These are phyloP conservation scores for Dorcus parallelipipedus DNA, from an alignment of 2,888 invertebrate species.

Conservation along the genomic window DNA sequence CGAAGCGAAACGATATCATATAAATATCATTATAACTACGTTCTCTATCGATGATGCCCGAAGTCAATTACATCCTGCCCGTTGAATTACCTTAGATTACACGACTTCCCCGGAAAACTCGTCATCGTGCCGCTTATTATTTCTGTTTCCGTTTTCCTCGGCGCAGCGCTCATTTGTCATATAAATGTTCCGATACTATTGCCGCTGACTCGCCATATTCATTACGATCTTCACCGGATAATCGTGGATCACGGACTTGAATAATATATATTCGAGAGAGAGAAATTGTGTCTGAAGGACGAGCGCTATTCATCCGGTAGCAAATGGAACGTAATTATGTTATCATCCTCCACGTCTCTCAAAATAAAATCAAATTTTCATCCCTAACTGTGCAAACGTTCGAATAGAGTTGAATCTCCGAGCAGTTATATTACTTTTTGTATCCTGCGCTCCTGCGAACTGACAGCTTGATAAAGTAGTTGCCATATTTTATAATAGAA, in stretches of 20 bases:
- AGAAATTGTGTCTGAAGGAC: slow-evolving; percentile 7
- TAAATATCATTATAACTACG: slow-evolving; percentile 32
- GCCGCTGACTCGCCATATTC: slow-evolving; percentile 1
- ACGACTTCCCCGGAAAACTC: slow-evolving; percentile 29
- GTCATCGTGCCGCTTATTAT: slow-evolving; percentile 34
- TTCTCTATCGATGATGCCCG: slow-evolving; percentile 4
- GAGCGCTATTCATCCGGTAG: slow-evolving; percentile 23
- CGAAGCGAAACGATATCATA: slow-evolving; percentile 21
- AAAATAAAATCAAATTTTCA: slow-evolving; percentile 29
- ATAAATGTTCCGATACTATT: slow-evolving; percentile 20
- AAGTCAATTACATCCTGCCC: background rate
- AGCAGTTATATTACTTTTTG: slow-evolving; percentile 35
- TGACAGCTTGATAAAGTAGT: slow-evolving; percentile 44
- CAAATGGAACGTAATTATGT: slow-evolving; percentile 30
- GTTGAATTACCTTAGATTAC: slow-evolving; percentile 9
- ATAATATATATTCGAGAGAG: background rate
- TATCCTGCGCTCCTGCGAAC: slow-evolving; percentile 24
- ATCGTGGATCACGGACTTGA: background rate
- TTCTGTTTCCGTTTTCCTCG: slow-evolving; percentile 28
- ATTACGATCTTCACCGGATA: background rate
- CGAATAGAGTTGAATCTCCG: slow-evolving; percentile 16
- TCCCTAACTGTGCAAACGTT: slow-evolving; percentile 16
- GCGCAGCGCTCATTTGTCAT: slow-evolving; percentile 26
- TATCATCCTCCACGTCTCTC: slow-evolving; percentile 21
- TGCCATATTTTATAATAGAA: slow-evolving; percentile 3